These are phyloP conservation scores for Linnaemya vulpina DNA, from an alignment of 2,888 invertebrate species.

Conservation along the genomic window DNA sequence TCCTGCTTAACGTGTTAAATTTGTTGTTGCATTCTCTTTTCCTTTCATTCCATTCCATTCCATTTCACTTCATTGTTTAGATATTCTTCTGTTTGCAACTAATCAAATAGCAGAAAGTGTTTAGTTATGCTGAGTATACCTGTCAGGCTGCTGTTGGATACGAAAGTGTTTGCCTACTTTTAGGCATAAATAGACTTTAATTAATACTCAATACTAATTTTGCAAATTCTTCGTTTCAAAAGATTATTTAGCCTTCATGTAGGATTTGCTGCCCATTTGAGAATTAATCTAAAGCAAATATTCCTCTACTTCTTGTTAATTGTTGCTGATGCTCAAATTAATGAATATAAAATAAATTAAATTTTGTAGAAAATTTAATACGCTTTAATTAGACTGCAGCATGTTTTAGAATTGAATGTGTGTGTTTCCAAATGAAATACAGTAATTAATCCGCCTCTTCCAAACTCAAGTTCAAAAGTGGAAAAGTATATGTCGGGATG, in stretches of 20 bases:
- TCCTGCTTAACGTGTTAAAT: conserved; percentile 10
- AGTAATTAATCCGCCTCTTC: no score
- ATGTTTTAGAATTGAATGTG: no score
- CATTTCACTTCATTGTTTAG: no score
- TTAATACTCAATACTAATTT: conserved; percentile 24
- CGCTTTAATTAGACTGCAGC: no score
- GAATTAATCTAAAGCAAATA: no score
- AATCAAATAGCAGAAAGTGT: conserved; percentile 36
- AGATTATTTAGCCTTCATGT: neutral
- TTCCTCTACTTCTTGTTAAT: no score
- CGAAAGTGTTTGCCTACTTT: conserved; percentile 56
- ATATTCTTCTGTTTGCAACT: neutral
- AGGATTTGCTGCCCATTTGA: neutral
- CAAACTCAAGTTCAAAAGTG: no score
- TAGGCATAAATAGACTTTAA: conserved; percentile 44
- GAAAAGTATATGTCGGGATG: no score
- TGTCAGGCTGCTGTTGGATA: conserved; percentile 28
- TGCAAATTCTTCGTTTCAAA: neutral
- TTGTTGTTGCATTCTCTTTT: neutral
- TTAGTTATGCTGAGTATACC: conserved; percentile 28
- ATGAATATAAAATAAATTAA: no score
- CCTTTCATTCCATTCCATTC: neutral
- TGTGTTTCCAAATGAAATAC: no score
- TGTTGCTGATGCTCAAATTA: no score
- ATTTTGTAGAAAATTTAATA: no score